Conservation (phyloP, 2,888 invertebrate genomes). For the Pyrochroa serraticornis region DNA sequence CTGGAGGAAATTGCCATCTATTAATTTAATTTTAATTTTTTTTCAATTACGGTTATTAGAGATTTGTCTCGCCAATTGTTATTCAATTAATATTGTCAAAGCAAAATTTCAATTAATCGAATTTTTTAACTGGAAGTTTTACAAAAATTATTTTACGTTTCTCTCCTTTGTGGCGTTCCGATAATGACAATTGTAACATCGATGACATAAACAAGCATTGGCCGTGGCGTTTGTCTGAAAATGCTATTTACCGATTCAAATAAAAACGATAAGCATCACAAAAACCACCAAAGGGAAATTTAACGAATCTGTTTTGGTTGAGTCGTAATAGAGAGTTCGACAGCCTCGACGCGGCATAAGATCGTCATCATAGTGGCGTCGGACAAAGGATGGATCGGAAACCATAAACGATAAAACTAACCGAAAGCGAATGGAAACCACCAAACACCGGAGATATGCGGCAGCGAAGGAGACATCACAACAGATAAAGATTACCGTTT, state of each 20-base stretch:
- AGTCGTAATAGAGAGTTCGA: constrained; percentile 14
- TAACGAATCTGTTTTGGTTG: constrained; percentile 19
- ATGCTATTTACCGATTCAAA: no score
- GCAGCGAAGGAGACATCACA: constrained; percentile 48
- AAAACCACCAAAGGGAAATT: constrained; percentile 20
- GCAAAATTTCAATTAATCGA: no score
- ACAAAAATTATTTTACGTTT: neutral
- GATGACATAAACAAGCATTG: no score
- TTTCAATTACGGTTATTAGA: no score
- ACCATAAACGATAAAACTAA: constrained; percentile 56
- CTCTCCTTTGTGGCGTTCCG: neutral
- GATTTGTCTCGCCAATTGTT: no score
- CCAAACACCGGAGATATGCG: constrained; percentile 43
- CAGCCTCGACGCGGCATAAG: constrained; percentile 13
- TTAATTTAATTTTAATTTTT: no score
- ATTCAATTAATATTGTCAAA: no score
- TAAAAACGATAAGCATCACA: constrained; percentile 17
- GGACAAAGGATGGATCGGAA: constrained; percentile 55
- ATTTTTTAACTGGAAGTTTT: no score
- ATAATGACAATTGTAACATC: no score
- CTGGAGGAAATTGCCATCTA: no score
- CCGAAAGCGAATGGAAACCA: constrained; percentile 49
- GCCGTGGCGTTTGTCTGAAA: no score
- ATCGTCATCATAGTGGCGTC: constrained; percentile 36
- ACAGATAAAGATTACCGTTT: constrained; percentile 52